Evolutionary conservation across 30 jellyfish, hydroid and myxozoan species (phyloP).

Genomic region (Hydra vulgaris): DNA sequence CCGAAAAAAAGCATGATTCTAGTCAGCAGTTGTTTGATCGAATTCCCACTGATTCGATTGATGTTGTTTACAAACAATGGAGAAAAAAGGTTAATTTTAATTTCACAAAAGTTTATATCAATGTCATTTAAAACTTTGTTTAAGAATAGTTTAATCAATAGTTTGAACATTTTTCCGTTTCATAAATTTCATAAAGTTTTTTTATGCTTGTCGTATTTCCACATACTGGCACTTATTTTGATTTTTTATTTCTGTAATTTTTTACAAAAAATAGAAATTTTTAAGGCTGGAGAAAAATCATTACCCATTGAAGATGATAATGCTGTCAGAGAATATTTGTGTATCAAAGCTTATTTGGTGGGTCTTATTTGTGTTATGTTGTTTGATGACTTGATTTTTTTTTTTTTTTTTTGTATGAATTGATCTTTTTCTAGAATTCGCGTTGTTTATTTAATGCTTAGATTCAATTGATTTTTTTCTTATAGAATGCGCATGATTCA

Average conservation of each 20-base stretch:
- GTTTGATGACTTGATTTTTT: not conserved
- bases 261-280: too few relatives aligned
- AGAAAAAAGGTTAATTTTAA: slow-evolving; percentile 28
- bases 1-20: slow-evolving; percentile 48
- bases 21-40: slow-evolving; percentile 46
- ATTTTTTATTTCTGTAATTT: too few relatives aligned
- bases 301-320: slow-evolving; percentile 64
- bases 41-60: slow-evolving; percentile 77
- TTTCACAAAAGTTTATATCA: not conserved
- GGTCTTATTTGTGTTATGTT: not conserved
- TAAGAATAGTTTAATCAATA: too few relatives aligned
- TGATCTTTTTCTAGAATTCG: not conserved
- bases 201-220: too few relatives aligned
- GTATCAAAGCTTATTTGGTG: slow-evolving; percentile 69
- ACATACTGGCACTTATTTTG: too few relatives aligned
- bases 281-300: slow-evolving; percentile 52
- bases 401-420: slow-evolving; percentile 1
- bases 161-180: not conserved
- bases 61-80: slow-evolving; percentile 66
- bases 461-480: not conserved
- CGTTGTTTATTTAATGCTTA: not conserved
- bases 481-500: slow-evolving; percentile 77
- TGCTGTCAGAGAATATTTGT: slow-evolving; percentile 75
- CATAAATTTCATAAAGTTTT: too few relatives aligned
- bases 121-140: not conserved